Base-by-base conservation (phyloP, 2,888 invertebrate genomes). In the Linnaemya tessellans region DNA sequence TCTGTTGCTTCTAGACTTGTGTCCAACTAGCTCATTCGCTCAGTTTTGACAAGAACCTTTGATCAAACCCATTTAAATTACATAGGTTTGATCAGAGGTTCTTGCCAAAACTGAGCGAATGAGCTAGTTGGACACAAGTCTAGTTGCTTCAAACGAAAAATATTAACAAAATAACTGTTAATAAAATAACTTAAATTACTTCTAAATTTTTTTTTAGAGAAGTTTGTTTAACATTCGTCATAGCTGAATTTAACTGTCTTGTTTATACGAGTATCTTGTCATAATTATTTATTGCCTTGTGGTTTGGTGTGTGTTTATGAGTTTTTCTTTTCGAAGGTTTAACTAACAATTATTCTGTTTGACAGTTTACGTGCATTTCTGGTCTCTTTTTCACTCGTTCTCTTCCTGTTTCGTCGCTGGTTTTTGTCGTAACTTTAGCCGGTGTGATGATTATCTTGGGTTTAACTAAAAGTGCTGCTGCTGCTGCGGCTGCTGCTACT, bases 271-370 rank as follows among this genome's bases (percentile, higher is more conserved):
- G n/a, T n/a, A 49, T 64, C 49, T 49, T 78, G 70, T 82, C 82
- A 85, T 85, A 79, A 82, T 82, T 85, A 75, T 85, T 82, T 84
- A 84, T 84, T 84, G 78, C 68, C 67, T 85, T 82, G 84, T 41
- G 81, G 84, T 79, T 79, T 79, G 58, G 58, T 75, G 73, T 73
- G 43, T 82, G 79, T 75, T 85, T 85, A 85, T 79, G 74, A 68
- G 35, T 70, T 62, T 67, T 54, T 58, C 7, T 13, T 43, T 56
- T 38, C 20, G 11, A 54, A 56, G 81, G 46, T 77, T 68, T 84
- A 64, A 81, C 62, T 79, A 81, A 85, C 84, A 82, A 82, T 82
- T 85, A 85, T 85, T 65, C 65, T 38, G 46, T 79, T 85, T 85
- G 84, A 79, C 81, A 85, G 74, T 82, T 80, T 85, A 79, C 84